These are phyloP conservation scores for Rutpela maculata DNA, from an alignment of 2,888 invertebrate species.

Conservation along the genomic window DNA sequence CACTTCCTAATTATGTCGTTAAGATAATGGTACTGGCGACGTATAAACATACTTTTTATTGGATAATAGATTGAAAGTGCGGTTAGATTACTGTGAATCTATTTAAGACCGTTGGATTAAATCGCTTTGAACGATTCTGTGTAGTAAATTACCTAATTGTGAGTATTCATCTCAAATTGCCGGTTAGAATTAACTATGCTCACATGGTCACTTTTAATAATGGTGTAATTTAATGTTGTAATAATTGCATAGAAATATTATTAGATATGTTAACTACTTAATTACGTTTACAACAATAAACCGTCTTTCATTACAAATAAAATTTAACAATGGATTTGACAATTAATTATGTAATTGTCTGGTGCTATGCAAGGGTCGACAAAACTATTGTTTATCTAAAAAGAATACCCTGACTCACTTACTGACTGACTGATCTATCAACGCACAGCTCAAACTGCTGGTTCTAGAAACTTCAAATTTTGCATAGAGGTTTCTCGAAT, in stretches of 20 bases:
- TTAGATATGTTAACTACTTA: not conserved
- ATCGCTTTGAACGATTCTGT: not conserved
- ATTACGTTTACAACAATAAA: not conserved
- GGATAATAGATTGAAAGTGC: not conserved
- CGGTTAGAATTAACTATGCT: conserved; percentile 5
- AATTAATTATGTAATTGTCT: not conserved
- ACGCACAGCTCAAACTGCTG: too few relatives aligned
- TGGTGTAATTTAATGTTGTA: conserved; percentile 1
- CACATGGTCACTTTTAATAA: conserved; percentile 22
- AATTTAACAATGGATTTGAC: not conserved
- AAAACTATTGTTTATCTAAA: not conserved
- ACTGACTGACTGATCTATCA: too few relatives aligned
- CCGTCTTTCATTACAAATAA: not conserved
- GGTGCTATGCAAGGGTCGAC: not conserved
- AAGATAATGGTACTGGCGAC: conserved; percentile 3
- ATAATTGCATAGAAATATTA: not conserved
- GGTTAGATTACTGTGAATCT: conserved; percentile 13
- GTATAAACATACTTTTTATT: conserved; percentile 8
- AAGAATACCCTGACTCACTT: too few relatives aligned
- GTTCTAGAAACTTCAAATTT: too few relatives aligned
- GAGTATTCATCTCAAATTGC: conserved; percentile 13
- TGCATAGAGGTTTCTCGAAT: too few relatives aligned
- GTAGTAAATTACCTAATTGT: conserved; percentile 19
- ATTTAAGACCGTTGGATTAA: not conserved
- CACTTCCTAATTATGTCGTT: not conserved